Evolutionary conservation across 2,113 vertebrate species (phyloP).

Genomic region (Girardinichthys multiradiatus): DNA sequence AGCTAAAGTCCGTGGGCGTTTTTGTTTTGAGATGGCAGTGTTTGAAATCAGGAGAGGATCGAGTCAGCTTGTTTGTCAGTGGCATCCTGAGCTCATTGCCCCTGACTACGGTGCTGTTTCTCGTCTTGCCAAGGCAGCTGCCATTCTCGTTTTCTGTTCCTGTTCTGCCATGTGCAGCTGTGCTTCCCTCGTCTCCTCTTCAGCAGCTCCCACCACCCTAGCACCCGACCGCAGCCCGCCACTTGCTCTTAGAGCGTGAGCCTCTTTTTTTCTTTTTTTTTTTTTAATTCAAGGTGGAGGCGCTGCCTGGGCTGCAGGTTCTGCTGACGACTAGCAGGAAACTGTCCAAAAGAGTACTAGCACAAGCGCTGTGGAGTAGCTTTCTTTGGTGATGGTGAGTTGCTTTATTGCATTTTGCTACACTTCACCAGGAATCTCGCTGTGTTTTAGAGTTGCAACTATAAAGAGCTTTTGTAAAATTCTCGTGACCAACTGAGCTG

Average conservation of each 20-base stretch:
- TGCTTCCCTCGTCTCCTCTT: slow-evolving; percentile 59
- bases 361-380: slow-evolving; percentile 62
- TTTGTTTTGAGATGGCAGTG: slow-evolving; percentile 85
- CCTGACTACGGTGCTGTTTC: slow-evolving; percentile 47
- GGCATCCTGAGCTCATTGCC: slow-evolving; percentile 65
- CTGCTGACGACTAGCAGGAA: slow-evolving; percentile 55
- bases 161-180: slow-evolving; percentile 54
- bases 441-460: not conserved
- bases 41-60: slow-evolving; percentile 76
- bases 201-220: slow-evolving; percentile 48
- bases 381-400: slow-evolving; percentile 83
- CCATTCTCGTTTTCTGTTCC: slow-evolving; percentile 51
- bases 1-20: slow-evolving; percentile 84
- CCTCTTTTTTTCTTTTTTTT: slow-evolving; percentile 25
- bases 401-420: slow-evolving; percentile 20
- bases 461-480: not conserved
- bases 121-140: slow-evolving; percentile 47
- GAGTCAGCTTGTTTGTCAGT: slow-evolving; percentile 69
- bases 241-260: slow-evolving; percentile 60
- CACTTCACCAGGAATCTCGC: not conserved
- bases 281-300: slow-evolving; percentile 55
- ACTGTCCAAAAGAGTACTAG: slow-evolving; percentile 58
- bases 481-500: not conserved
- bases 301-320: slow-evolving; percentile 52
- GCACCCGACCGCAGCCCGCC: slow-evolving; percentile 66